Base-by-base conservation (phyloP, 2,797 vertebrate species). In the Macropodus opercularis region DNA sequence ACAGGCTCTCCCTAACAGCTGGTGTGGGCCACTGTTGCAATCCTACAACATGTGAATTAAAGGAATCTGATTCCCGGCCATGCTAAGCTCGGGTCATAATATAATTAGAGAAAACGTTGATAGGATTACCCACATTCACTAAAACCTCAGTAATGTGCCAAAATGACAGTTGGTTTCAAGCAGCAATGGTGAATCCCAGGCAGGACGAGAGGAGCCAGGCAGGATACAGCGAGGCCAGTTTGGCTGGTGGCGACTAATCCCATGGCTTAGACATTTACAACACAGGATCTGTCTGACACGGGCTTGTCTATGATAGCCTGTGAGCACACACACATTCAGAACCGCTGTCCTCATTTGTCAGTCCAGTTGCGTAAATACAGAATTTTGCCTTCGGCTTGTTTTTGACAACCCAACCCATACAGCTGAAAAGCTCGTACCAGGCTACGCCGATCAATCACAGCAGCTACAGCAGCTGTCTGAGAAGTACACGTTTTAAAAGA, bases 81-180 rank as follows among this genome's bases (percentile, higher is more conserved):
- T 26, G 75, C 76, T 84, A 58, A 86, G 80, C 81, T 51, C 2
- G 26, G 81, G 77, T 83, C 69, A 68, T 85, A 87, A 89, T 85
- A 74, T 82, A 83, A 87, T 89, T 87, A 87, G 68, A 87, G 80
- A 48, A 77, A 85, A 79, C 44, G 60, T 59, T 85, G 82, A 91
- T 85, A 75, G 84, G 83, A 92, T 91, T 91, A 85, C 31, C 49
- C 63, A 68, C 66, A 63, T 81, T 87, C 83, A 80, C 79, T 83
- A 77, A 82, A 80, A 78, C 81, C 63, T 14, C 40, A 19, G 56
- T 72, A 79, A 85, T 63, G 85, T 78, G 87, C 79, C 86, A 90
- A 82, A 79, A 46, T 72, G 77, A 90, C 89, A 90, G 85, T 89
- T 88, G 90, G 80, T 71, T 69, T 72, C 55, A 74, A n/a, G 63